Percentiles rank a stretch among this genome's conserved stretches.
Evolutionary conservation across 2,888 invertebrate genomes (phyloP).

Genomic region (Uropetala carovei): DNA sequence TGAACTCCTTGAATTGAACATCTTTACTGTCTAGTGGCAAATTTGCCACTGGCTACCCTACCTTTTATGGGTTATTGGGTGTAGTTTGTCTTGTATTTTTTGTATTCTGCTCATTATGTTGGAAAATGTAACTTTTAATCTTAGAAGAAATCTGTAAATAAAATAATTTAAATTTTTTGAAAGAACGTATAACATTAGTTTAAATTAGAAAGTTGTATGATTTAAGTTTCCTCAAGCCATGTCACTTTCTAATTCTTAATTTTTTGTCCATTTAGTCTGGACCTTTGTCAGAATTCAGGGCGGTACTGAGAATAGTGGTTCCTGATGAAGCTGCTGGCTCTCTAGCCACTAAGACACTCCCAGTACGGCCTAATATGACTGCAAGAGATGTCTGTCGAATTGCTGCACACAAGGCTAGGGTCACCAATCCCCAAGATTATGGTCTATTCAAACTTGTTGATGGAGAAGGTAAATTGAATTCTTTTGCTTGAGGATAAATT

Average conservation of each 20-base stretch:
- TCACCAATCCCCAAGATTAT: conserved; percentile 98
- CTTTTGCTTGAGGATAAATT: no score
- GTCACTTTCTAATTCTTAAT: not conserved
- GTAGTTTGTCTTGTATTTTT: no score
- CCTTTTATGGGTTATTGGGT: no score
- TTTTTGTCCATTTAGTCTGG: conserved; percentile 69
- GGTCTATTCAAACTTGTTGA: conserved; percentile 93
- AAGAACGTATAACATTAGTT: no score
- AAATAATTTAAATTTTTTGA: no score
- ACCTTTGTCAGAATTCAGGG: conserved; percentile 78
- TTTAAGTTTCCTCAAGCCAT: not conserved
- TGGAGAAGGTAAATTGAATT: conserved; percentile 84
- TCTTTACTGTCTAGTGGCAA: no score
- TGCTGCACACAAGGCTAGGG: conserved; percentile 95
- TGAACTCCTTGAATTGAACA: no score
- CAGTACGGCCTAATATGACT: conserved; percentile 94
- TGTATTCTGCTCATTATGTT: no score
- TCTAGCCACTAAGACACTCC: conserved; percentile 92
- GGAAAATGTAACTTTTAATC: no score
- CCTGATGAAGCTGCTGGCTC: conserved; percentile 96
- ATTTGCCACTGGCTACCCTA: no score
- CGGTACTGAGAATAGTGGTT: conserved; percentile 92
- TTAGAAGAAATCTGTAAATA: no score
- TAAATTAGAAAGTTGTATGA: no score
- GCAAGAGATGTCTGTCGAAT: conserved; percentile 95